These are phyloP conservation scores for Lycia hirtaria DNA, from an alignment of 2,888 invertebrate genomes.

Conservation along the genomic window DNA sequence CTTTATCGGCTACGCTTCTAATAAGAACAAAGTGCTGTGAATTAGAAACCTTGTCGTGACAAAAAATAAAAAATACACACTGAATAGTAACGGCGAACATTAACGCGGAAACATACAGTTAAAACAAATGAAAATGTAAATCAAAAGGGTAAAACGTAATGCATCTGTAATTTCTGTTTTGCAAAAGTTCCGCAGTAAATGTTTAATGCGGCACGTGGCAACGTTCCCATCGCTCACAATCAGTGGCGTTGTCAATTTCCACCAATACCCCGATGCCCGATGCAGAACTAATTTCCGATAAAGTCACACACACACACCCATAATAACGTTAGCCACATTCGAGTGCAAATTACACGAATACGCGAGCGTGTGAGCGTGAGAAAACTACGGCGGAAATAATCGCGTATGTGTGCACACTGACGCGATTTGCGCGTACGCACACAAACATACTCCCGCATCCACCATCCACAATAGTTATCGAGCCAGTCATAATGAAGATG, in stretches of 20 bases:
- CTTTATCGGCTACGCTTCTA: slow-evolving; percentile 27
- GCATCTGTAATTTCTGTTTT: slow-evolving; percentile 66
- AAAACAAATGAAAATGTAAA: slow-evolving; percentile 55
- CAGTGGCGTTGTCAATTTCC: slow-evolving; percentile 73
- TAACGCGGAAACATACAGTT: slow-evolving; percentile 52
- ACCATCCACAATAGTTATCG: slow-evolving; percentile 72
- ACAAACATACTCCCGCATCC: slow-evolving; percentile 73
- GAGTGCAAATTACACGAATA: slow-evolving; percentile 72
- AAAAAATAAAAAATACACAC: slow-evolving; percentile 19
- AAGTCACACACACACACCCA: slow-evolving; percentile 65
- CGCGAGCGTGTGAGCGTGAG: slow-evolving; percentile 80
- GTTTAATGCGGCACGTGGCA: slow-evolving; percentile 75
- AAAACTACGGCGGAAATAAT: slow-evolving; percentile 78
- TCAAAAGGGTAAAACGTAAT: slow-evolving; percentile 56
- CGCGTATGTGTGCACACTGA: slow-evolving; percentile 65
- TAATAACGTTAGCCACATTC: slow-evolving; percentile 57
- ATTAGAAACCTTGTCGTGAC: slow-evolving; percentile 29
- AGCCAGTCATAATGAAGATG: slow-evolving; percentile 76
- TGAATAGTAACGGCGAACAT: slow-evolving; percentile 34
- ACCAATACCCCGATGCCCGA: slow-evolving; percentile 70
- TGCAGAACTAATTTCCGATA: slow-evolving; percentile 81
- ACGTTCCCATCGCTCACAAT: slow-evolving; percentile 73
- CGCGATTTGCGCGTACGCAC: slow-evolving; percentile 60
- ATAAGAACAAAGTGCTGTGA: slow-evolving; percentile 24
- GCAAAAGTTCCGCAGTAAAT: slow-evolving; percentile 63